These are phyloP conservation scores for Ornithorhynchus anatinus DNA, from an alignment of 2,113 vertebrate genomes.

Conservation along the genomic window DNA sequence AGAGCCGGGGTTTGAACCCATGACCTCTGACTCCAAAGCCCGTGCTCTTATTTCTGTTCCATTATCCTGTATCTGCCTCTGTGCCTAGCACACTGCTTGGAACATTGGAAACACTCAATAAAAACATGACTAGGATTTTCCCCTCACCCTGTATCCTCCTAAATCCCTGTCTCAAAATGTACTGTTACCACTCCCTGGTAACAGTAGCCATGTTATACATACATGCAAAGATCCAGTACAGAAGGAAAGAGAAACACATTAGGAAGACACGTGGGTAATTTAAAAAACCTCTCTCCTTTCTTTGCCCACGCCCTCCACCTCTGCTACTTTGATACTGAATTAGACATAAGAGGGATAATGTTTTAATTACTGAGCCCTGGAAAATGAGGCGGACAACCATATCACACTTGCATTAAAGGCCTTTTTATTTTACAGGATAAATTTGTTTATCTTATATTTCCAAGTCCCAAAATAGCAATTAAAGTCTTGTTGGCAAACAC, in stretches of 20 bases:
- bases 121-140: too few relatives aligned
- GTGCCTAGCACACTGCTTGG: too few relatives aligned
- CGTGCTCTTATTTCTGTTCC: too few relatives aligned
- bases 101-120: too few relatives aligned
- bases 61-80: too few relatives aligned
- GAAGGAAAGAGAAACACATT: neutral
- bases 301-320: conserved; percentile 23
- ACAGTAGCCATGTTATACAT: too few relatives aligned
- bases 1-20: too few relatives aligned
- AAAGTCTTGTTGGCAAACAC: conserved; percentile 66
- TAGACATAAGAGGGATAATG: conserved; percentile 38
- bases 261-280: conserved; percentile 5
- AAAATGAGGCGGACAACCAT: conserved; percentile 60
- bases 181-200: too few relatives aligned
- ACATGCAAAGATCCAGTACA: too few relatives aligned
- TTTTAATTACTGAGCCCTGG: conserved; percentile 65
- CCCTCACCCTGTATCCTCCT: too few relatives aligned
- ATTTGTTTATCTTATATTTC: conserved; percentile 71
- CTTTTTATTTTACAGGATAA: conserved; percentile 66
- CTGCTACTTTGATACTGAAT: neutral
- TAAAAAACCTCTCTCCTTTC: neutral
- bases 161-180: too few relatives aligned
- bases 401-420: conserved; percentile 62
- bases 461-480: conserved; percentile 69
- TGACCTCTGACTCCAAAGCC: too few relatives aligned